A percentile compares a stretch with the other conserved stretches of the same genome.
These are phyloP conservation scores for Brachyistius frenatus DNA, from an alignment of 2,113 vertebrate species.

Conservation along the genomic window DNA sequence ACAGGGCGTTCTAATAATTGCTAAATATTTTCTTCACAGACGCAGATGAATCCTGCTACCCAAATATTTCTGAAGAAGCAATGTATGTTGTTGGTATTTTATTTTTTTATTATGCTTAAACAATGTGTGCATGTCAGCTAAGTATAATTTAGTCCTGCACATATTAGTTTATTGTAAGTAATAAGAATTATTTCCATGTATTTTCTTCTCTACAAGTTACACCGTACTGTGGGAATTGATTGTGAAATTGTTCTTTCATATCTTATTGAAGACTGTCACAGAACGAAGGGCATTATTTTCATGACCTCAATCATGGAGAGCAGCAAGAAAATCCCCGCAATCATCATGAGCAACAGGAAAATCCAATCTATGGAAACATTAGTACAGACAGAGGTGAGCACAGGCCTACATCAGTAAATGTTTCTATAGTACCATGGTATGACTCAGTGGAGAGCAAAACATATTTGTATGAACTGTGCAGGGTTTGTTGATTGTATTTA, in stretches of 20 bases:
- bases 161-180: background rate
- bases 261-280: slow-evolving; percentile 52
- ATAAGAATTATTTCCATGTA: background rate
- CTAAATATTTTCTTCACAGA: slow-evolving; percentile 51
- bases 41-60: slow-evolving; percentile 26
- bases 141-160: background rate
- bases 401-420: background rate
- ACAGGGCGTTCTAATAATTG: background rate
- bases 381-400: slow-evolving; percentile 64
- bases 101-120: background rate
- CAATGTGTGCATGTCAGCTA: background rate
- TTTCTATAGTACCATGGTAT: too few species aligned
- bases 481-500: background rate
- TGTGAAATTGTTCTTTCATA: slow-evolving; percentile 5
- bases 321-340: slow-evolving; percentile 47
- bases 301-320: slow-evolving; percentile 41
- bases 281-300: slow-evolving; percentile 57
- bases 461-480: background rate
- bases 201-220: background rate
- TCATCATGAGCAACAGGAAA: slow-evolving; percentile 66
- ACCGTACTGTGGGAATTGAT: background rate
- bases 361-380: slow-evolving; percentile 86
- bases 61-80: slow-evolving; percentile 32
- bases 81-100: slow-evolving; percentile 49
- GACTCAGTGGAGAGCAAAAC: slow-evolving; percentile 1